Base-by-base conservation (phyloP, 2,113 vertebrate genomes). In the Amphiprion percula region DNA sequence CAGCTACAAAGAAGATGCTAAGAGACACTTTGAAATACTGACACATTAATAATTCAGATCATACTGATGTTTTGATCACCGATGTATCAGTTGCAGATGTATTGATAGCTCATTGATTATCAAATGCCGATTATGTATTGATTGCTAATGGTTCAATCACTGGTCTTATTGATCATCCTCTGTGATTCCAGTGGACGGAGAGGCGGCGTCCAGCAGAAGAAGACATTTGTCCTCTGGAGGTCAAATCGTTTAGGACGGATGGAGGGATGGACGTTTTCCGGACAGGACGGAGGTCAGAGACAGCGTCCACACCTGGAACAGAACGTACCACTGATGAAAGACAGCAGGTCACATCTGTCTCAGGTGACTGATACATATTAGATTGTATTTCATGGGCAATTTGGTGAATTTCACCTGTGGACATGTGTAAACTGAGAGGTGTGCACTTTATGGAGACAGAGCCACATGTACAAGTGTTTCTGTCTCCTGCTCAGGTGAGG, bases 151-250 rank as follows among this genome's bases (percentile, higher is more conserved):
- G 8, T 3, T 44, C 10, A 7, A 23, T 37, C 26, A 52, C 10
- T 39, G 28, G 3, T 60, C 10, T 68, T 26, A 46, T 12, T 72
- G 11, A 10, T 59, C 28, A 12, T 44, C 15, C 14, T 30, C 6
- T 68, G 23, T 64, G 23, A 7, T 55, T 54, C 2, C 50, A 79
- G 76, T 12, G 5, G 55, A 63, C 4, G 1, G 76, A 47, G 9
- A 7, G 52, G 56, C 53, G 47, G 23, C 62, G 69, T 41, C 26
- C 67, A 0, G 62, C 71, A 5, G 62, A 16, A 19, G 54, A 74
- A 5, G 67, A 79, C 5, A 0, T 74, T 0, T 84, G 83, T 81
- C 80, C 73, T 46, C 23, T 81, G 59, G 30, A 30, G 14, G 15
- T 30, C 0, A 90, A 86, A 47, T 64, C 1, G 33, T 4, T 33